Conservation (phyloP, 2,888 invertebrate genomes). For the Brachypterus glaber region DNA sequence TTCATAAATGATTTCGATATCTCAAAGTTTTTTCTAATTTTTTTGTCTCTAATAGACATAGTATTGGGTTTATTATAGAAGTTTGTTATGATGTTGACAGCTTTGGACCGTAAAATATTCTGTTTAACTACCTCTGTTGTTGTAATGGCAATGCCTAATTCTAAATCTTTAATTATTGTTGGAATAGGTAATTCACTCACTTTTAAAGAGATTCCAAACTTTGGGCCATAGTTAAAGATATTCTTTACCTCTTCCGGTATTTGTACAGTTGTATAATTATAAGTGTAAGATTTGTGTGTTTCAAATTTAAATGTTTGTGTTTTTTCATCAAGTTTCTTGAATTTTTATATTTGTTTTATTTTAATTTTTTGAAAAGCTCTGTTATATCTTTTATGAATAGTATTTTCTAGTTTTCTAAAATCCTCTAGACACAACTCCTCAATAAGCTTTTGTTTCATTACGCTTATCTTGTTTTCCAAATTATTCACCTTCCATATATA, state of each 20-base stretch:
- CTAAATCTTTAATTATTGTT: background rate
- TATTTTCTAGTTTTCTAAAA: no score
- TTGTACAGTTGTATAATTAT: background rate
- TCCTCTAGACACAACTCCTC: no score
- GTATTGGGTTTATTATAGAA: background rate
- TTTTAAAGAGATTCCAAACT: background rate
- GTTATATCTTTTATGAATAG: background rate
- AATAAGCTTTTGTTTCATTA: no score
- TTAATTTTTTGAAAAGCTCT: background rate
- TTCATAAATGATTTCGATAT: background rate
- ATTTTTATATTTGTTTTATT: background rate
- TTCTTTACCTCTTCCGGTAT: background rate
- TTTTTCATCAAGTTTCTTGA: background rate
- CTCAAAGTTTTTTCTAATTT: background rate
- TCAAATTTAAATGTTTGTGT: background rate
- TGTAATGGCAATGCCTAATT: background rate
- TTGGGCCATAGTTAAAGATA: background rate
- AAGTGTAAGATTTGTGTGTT: background rate
- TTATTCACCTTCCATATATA: background rate
- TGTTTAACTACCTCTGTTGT: background rate
- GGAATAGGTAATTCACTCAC: background rate
- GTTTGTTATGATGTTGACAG: background rate
- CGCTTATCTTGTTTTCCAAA: no score
- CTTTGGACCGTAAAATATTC: background rate
- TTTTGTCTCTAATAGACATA: background rate